Evolutionary conservation across 2,113 vertebrate genomes (phyloP).

Genomic region (Hemicordylus capensis): DNA sequence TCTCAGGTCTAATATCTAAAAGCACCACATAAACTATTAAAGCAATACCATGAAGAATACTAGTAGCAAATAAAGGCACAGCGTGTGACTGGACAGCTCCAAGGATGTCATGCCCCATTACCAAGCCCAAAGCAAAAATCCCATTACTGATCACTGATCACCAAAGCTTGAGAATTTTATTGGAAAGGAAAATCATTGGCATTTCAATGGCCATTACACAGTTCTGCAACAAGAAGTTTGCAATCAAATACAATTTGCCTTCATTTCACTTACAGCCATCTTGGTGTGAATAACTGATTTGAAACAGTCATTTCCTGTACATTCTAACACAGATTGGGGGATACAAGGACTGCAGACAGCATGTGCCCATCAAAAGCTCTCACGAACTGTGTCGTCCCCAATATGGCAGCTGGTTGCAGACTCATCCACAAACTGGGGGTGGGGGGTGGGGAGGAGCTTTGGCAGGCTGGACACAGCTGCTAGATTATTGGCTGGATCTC

Average conservation of each 20-base stretch:
- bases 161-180: constrained; percentile 12
- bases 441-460: no score
- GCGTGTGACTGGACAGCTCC: not conserved
- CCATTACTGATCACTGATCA: not conserved
- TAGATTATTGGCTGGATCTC: not conserved
- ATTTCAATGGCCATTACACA: constrained; percentile 2
- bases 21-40: not conserved
- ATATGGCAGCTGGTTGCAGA: not conserved
- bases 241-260: not conserved
- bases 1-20: not conserved
- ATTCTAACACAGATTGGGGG: not conserved
- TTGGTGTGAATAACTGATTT: not conserved
- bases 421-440: not conserved
- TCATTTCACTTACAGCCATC: not conserved
- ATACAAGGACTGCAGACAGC: not conserved
- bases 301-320: not conserved
- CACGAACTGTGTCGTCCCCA: no score
- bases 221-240: not conserved
- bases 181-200: constrained; percentile 2
- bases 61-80: not conserved
- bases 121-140: not conserved
- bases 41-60: not conserved
- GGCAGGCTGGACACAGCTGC: not conserved
- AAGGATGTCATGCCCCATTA: not conserved
- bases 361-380: not conserved